These are phyloP conservation scores for Branchellion lobata DNA, from an alignment of 2,888 invertebrate species.

Conservation along the genomic window DNA sequence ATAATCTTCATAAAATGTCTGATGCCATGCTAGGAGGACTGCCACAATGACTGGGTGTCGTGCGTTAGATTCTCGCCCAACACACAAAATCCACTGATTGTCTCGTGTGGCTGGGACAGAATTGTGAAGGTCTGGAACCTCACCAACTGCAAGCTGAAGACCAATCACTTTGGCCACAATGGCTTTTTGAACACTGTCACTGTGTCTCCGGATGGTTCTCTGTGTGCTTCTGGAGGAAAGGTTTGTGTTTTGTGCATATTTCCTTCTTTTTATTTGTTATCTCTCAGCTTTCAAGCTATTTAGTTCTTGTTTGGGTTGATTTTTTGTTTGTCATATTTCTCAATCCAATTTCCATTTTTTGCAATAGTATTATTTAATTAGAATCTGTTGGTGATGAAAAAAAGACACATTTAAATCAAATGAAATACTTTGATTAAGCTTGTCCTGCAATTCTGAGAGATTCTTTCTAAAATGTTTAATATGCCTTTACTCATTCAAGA, in stretches of 20 bases:
- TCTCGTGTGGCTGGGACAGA: slow-evolving; percentile 97
- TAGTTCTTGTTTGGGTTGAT: not conserved
- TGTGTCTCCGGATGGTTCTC: slow-evolving; percentile 96
- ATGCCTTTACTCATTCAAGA: too few relatives aligned
- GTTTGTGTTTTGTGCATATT: slow-evolving; percentile 64
- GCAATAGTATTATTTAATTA: too few relatives aligned
- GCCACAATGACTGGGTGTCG: slow-evolving; percentile 96
- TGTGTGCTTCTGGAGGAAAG: slow-evolving; percentile 99
- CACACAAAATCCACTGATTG: slow-evolving; percentile 95
- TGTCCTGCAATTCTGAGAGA: slow-evolving; percentile 1
- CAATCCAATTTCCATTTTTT: too few relatives aligned
- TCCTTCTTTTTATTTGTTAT: not conserved
- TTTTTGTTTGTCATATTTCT: not conserved
- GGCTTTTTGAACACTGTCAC: slow-evolving; percentile 98
- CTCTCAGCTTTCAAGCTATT: not conserved
- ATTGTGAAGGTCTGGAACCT: slow-evolving; percentile 98
- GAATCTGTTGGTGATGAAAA: too few relatives aligned
- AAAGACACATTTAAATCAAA: slow-evolving; percentile 14
- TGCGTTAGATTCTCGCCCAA: slow-evolving; percentile 98
- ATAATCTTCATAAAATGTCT: too few relatives aligned
- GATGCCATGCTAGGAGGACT: slow-evolving; percentile 71
- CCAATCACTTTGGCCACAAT: slow-evolving; percentile 93
- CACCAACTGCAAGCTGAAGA: slow-evolving; percentile 96
- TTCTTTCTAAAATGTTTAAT: not conserved
- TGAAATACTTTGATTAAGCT: not conserved